Conservation (phyloP, 35 echinoderm and acorn worm genomes). For the Strongylocentrotus purpuratus region DNA sequence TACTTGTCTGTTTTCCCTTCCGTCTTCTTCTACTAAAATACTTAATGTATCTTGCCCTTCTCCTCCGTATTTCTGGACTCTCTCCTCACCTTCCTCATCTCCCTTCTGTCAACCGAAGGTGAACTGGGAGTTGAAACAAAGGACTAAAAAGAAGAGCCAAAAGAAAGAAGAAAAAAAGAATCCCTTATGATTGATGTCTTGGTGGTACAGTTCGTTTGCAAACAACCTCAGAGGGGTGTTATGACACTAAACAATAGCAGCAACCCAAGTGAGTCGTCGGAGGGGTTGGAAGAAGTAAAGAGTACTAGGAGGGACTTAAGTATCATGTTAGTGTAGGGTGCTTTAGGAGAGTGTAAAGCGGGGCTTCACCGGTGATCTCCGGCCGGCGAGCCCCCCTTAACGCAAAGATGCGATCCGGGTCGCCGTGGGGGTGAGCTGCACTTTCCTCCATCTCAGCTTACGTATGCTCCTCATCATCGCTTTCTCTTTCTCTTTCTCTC, state of each 20-base stretch:
- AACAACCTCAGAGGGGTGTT: constrained; percentile 42
- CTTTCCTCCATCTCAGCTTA: constrained; percentile 20
- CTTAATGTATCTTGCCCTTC: not conserved
- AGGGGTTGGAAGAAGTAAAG: not conserved
- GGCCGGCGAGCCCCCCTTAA: constrained; percentile 27
- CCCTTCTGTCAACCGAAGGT: constrained; percentile 5
- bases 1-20: not conserved
- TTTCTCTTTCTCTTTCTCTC: not conserved
- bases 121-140: constrained; percentile 28
- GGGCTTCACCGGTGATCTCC: constrained; percentile 29
- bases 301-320: not conserved
- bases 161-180: not conserved
- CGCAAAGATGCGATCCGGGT: not conserved
- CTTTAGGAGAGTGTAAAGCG: constrained; percentile 27
- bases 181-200: constrained; percentile 38
- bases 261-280: constrained; percentile 1
- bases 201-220: constrained; percentile 43
- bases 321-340: constrained; percentile 23
- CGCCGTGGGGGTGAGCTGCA: constrained; percentile 35
- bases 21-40: not conserved
- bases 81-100: not conserved
- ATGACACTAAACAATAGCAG: constrained; percentile 49
- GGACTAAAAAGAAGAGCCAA: constrained; percentile 4
- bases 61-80: not conserved
- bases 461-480: not conserved